Evolutionary conservation across 2,113 vertebrate genomes (phyloP).

Genomic region (Triplophysa dalaica): DNA sequence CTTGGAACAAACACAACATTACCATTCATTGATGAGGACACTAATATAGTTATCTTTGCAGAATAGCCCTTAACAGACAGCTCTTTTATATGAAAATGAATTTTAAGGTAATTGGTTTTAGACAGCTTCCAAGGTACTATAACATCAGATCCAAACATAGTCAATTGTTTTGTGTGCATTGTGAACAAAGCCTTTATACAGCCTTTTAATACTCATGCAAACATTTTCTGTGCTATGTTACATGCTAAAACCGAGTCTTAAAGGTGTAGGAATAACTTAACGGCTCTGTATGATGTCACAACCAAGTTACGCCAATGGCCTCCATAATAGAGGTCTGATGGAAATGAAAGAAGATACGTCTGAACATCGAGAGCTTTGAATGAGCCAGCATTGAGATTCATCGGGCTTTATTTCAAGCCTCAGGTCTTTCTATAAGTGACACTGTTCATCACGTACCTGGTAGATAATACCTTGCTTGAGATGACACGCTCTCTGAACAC

Average conservation of each 20-base stretch:
- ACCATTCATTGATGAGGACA: too few species aligned
- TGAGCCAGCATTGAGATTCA: not conserved
- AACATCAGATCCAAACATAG: too few species aligned
- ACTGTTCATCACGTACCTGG: not conserved
- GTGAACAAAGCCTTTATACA: too few species aligned
- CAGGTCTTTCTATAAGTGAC: constrained; percentile 9
- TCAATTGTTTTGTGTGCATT: too few species aligned
- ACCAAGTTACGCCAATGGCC: not conserved
- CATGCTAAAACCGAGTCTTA: not conserved
- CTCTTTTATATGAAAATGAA: too few species aligned
- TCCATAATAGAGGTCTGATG: constrained; percentile 1
- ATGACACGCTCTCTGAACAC: not conserved
- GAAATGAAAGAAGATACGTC: constrained; percentile 9
- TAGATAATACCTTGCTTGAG: constrained; percentile 11
- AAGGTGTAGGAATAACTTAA: not conserved
- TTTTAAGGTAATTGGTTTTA: too few species aligned
- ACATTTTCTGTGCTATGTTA: too few species aligned
- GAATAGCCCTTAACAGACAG: too few species aligned
- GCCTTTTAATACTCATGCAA: too few species aligned
- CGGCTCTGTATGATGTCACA: constrained; percentile 2
- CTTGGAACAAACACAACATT: too few species aligned
- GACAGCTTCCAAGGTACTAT: too few species aligned
- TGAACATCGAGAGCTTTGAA: constrained; percentile 9
- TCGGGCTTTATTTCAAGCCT: not conserved
- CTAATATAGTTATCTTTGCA: too few species aligned